Percentiles rank a stretch among this genome's conserved stretches.
Conservation (phyloP, 2,113 vertebrate genomes). For the Cygnus atratus region DNA sequence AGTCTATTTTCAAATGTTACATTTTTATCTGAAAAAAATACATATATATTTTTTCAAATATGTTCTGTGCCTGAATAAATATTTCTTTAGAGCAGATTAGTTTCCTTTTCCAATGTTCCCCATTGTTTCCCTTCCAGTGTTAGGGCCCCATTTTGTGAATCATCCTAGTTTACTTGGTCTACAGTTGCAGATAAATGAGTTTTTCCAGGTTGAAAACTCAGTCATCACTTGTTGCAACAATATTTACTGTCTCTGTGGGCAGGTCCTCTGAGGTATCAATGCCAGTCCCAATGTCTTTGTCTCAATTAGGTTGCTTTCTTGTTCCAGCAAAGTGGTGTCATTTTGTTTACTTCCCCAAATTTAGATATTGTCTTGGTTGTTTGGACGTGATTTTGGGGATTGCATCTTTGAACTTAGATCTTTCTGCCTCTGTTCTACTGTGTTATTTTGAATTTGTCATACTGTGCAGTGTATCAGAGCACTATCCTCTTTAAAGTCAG, state of each 20-base stretch:
- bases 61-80: not conserved
- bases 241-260: not conserved
- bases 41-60: not conserved
- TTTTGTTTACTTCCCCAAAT: not conserved
- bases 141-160: not conserved
- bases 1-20: not conserved
- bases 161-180: not conserved
- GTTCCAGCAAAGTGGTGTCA: not conserved
- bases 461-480: not conserved
- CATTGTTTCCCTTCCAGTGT: not conserved
- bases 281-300: not conserved
- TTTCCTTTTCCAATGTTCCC: not conserved
- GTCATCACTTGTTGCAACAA: not conserved
- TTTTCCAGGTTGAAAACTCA: not conserved
- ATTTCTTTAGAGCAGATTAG: not conserved
- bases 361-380: not conserved
- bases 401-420: not conserved
- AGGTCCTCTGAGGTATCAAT: not conserved
- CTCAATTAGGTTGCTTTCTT: rapidly evolving
- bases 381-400: not conserved
- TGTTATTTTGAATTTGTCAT: not conserved
- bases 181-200: rapidly evolving
- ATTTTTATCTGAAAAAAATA: not conserved
- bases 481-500: not conserved
- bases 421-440: not conserved